Conservation (phyloP, 2,797 vertebrate genomes). For the Rhodeus uyekii region DNA sequence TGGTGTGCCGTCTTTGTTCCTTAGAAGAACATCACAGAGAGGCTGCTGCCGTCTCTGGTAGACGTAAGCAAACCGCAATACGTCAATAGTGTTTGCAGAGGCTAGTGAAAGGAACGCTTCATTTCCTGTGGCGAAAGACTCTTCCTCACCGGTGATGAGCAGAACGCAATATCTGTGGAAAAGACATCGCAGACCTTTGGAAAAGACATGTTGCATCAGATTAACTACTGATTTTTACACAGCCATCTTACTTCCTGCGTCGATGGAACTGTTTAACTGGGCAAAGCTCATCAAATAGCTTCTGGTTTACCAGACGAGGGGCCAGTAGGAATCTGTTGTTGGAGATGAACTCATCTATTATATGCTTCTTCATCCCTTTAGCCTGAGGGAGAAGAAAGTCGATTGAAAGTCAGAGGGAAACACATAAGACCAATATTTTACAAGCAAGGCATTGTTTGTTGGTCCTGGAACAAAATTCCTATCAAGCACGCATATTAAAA, state of each 20-base stretch:
- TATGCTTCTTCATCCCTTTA: slow-evolving; percentile 92
- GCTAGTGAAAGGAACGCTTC: slow-evolving; percentile 89
- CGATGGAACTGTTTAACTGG: slow-evolving; percentile 93
- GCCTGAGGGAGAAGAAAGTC: slow-evolving; percentile 71
- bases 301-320: slow-evolving; percentile 91
- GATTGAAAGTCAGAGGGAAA: background rate
- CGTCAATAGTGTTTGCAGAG: slow-evolving; percentile 85
- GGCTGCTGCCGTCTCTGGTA: slow-evolving; percentile 85
- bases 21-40: slow-evolving; percentile 80
- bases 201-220: background rate
- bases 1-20: slow-evolving; percentile 70
- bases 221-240: background rate
- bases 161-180: slow-evolving; percentile 87
- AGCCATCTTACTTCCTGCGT: slow-evolving; percentile 87
- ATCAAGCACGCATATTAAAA: background rate
- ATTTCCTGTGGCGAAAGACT: slow-evolving; percentile 76
- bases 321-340: slow-evolving; percentile 94
- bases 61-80: slow-evolving; percentile 86
- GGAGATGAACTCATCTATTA: slow-evolving; percentile 92
- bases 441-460: background rate
- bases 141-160: slow-evolving; percentile 83
- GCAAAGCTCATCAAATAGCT: slow-evolving; percentile 93
- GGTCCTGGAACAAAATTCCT: background rate
- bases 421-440: background rate
- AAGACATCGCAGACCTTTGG: slow-evolving; percentile 8